Percentiles rank a stretch among this genome's conserved stretches.
Evolutionary conservation across 2,888 invertebrate genomes (phyloP).

Genomic region (Anorthoa munda): DNA sequence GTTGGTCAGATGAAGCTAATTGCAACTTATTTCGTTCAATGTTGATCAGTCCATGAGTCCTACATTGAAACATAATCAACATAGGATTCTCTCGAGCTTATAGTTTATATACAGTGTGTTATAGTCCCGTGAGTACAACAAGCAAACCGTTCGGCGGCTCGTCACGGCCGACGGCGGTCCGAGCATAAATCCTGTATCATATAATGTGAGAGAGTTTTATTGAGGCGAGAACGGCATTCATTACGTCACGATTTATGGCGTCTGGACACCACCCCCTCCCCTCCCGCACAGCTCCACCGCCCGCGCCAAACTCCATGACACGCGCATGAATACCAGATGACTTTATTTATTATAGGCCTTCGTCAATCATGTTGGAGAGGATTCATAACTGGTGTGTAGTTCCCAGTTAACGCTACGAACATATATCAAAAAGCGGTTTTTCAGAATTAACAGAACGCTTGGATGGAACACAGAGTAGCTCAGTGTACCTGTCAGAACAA

Average conservation of each 20-base stretch:
- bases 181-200: slow-evolving; percentile 73
- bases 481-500: not conserved
- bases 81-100: not conserved
- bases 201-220: slow-evolving; percentile 77
- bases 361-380: slow-evolving; percentile 44
- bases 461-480: not conserved
- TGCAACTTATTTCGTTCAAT: too few species aligned
- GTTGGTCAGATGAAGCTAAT: too few species aligned
- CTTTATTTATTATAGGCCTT: slow-evolving; percentile 51
- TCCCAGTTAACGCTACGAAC: not conserved
- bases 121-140: not conserved
- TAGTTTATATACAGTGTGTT: not conserved
- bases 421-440: not conserved
- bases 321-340: slow-evolving; percentile 67
- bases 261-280: slow-evolving; percentile 36
- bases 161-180: slow-evolving; percentile 39
- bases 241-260: slow-evolving; percentile 75
- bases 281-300: not conserved
- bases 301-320: slow-evolving; percentile 41
- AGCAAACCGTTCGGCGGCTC: not conserved
- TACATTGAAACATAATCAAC: too few species aligned
- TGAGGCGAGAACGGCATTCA: slow-evolving; percentile 80
- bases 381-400: slow-evolving; percentile 29
- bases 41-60: too few species aligned
- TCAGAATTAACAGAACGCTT: not conserved